Base-by-base conservation (phyloP, 1,140 invertebrate species). In the Ostrea edulis region DNA sequence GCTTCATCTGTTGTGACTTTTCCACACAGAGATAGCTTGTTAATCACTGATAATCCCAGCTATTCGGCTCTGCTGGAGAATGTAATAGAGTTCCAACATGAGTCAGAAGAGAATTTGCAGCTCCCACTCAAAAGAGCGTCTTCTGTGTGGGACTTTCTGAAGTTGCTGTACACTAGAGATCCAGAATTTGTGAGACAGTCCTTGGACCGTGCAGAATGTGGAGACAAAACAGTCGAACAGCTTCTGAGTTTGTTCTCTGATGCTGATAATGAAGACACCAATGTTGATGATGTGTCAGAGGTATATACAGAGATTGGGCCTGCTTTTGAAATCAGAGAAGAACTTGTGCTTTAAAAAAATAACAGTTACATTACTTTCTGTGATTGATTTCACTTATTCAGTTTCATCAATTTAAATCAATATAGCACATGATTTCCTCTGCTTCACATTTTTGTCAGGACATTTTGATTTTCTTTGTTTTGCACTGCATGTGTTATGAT, bases 101-200 rank as follows among this genome's bases (percentile, higher is more conserved):
- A 77, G 22, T 77, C 68, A 14, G 68, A 77, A 25, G 68, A 77
- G 25, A 14, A 29, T 25, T 12, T 77, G 14, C 9, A 44, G 8
- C 68, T 77, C 25, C 68, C 68, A 77, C 68, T 25, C 22, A 35
- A 25, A 77, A 77, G 68, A 14, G 68, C 29, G 25, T 29, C 68
- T 17, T 77, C 68, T 14, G 12, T 77, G 29, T 25, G 25, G 12
- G 68, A 77, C 68, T 77, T 77, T 25, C 9, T 77, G 0, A 77
- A 77, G 68, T 11, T 77, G 68, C 2, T 77, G 68, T 77, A 77
- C 68, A 77, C 8, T 9, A 77, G 68, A 14, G 25, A 77, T 25
- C 68, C 68, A 12, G 68, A 77, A 9, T 77, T 77, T 77, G 29
- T 77, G 25, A 77, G 68, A 25, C 68, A 77, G 68, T 77, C 68